phyloP scores from a whole-genome alignment of 2,113 vertebrate genomes.

The Phoenicopterus ruber region DNA sequence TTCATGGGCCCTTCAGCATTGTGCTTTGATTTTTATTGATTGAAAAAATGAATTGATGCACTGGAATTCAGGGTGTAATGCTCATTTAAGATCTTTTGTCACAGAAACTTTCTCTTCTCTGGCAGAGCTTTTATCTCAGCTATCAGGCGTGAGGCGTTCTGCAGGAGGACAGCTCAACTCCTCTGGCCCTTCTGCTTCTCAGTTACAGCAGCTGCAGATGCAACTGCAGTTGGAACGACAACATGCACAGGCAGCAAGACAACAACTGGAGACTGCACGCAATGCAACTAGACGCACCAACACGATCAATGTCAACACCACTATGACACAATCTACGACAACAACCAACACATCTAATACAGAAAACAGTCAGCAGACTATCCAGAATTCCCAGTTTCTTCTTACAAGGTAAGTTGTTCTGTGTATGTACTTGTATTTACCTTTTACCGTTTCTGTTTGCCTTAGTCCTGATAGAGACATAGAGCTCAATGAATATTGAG shows the following conservation, averaged over 20 bases:
- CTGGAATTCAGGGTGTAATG: neutral
- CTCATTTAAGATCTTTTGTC: neutral
- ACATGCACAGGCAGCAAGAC: conserved; percentile 94
- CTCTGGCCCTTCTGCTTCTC: conserved; percentile 94
- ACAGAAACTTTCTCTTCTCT: conserved; percentile 25
- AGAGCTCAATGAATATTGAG: neutral
- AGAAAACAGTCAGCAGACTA: conserved; percentile 86
- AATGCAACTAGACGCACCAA: conserved; percentile 91
- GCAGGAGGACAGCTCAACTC: conserved; percentile 97
- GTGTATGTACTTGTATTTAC: neutral
- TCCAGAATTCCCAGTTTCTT: conserved; percentile 95
- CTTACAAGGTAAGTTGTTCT: conserved; percentile 85
- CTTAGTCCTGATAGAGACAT: neutral
- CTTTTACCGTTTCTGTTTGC: neutral
- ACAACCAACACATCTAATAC: conserved; percentile 82
- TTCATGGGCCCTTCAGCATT: neutral
- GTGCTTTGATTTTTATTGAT: neutral
- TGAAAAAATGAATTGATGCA: neutral
- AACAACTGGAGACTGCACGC: conserved; percentile 93
- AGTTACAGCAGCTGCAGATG: conserved; percentile 98
- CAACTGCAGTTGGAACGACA: conserved; percentile 96
- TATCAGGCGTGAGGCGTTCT: conserved; percentile 95
- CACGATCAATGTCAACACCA: conserved; percentile 84
- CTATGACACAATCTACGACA: conserved; percentile 85
- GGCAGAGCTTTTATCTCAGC: conserved; percentile 96